Evolutionary conservation across 2,113 vertebrate genomes (phyloP).

Genomic region (Elgaria multicarinata): DNA sequence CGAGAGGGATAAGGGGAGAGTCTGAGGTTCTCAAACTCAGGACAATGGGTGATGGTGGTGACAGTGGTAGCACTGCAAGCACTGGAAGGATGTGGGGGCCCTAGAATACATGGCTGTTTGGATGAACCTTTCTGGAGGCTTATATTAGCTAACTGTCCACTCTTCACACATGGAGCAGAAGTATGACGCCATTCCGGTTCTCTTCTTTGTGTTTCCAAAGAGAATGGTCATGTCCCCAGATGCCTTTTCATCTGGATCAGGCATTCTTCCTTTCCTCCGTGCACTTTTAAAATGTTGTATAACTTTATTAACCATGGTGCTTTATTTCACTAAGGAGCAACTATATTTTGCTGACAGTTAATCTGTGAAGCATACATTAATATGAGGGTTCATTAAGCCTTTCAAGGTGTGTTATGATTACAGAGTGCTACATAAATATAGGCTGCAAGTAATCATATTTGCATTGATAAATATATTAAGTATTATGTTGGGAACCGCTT

Average conservation of each 20-base stretch:
- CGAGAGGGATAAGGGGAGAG: not conserved
- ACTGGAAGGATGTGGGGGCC: not conserved
- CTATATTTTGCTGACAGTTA: conserved; percentile 7
- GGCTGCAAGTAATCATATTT: conserved; percentile 3
- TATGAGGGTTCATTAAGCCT: not conserved
- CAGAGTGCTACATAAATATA: conserved; percentile 2
- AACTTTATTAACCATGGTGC: not conserved
- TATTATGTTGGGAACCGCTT: not conserved
- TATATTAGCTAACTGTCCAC: not conserved
- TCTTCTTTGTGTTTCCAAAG: not conserved
- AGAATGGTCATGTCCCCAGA: not conserved
- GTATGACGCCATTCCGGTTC: not conserved
- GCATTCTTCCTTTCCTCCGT: not conserved
- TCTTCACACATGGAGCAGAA: not conserved
- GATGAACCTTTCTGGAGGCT: not conserved
- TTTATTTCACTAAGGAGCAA: not conserved
- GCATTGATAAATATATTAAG: not conserved
- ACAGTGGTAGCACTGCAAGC: not conserved
- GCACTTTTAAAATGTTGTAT: not conserved
- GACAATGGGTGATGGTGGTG: not conserved
- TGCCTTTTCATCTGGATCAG: not conserved
- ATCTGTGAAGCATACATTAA: conserved; percentile 1
- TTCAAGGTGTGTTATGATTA: conserved; percentile 16
- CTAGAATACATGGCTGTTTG: not conserved
- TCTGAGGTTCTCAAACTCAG: not conserved